Base-by-base conservation (phyloP, 2,888 invertebrate species). In the Ennomos quercinarius region DNA sequence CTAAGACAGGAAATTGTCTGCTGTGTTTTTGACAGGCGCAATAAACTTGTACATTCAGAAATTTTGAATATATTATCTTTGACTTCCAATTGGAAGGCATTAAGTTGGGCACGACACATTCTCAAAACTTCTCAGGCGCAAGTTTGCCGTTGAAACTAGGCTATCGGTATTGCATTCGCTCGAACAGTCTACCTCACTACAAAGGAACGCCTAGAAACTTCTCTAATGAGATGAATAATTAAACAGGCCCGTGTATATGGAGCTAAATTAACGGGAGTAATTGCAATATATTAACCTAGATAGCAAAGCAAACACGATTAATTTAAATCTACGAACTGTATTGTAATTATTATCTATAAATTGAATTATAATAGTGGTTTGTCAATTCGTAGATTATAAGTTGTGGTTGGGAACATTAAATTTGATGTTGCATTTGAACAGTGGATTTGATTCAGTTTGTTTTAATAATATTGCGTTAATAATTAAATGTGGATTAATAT, bases 181-280 rank as follows among this genome's bases (percentile, higher is more conserved):
- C 73, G 75, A 76, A 40, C 40, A 47, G 61, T 76, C 83, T 79
- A 80, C 77, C 70, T 77, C 72, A 73, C 68, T 70, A 84, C 85
- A 83, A 87, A 84, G 87, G 87, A 81, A 83, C 81, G 83, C 79
- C 77, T 75, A 73, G 77, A 79, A 87, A 89, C 83, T 89, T 86
- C 81, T 81, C 83, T 90, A 90, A 91, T 89, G 88, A 90, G 89
- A 88, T 88, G 88, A 89, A 89, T 90, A 89, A 90, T 90, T 88
- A 87, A 89, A 81, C 84, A 81, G 82, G 71, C 71, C 70, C 58
- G 74, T 77, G 76, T 77, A 77, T 74, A 68, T 53, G 53, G 57
- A 58, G 57, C 62, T 67, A 58, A 63, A 61, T 61, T 61, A 61
- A 61, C 55, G 50, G 43, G 51, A 55, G 47, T 61, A 61, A 61